Percentiles rank a stretch among this genome's conserved stretches.
These are phyloP conservation scores for Heteractis magnifica DNA, from an alignment of 92 coral and sea anemone species.

Conservation along the genomic window DNA sequence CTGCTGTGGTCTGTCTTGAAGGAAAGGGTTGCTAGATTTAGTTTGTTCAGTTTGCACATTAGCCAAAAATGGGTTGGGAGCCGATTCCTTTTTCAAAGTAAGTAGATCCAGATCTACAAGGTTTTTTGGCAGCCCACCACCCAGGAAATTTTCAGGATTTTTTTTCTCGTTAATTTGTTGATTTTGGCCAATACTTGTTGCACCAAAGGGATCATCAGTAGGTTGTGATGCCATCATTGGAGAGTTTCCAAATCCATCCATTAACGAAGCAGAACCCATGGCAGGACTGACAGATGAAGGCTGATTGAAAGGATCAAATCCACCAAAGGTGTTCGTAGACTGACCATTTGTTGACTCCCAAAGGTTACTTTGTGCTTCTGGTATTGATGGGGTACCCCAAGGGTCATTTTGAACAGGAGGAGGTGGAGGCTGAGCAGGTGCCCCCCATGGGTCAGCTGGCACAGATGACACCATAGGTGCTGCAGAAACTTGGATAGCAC, in stretches of 20 bases:
- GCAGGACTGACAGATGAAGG: slow-evolving; percentile 41
- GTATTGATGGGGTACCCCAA: slow-evolving; percentile 69
- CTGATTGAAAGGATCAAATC: slow-evolving; percentile 60
- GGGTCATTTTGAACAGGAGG: slow-evolving; percentile 64
- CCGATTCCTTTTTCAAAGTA: slow-evolving; percentile 63
- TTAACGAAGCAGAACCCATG: slow-evolving; percentile 22
- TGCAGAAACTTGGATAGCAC: slow-evolving; percentile 33
- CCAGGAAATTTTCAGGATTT: slow-evolving; percentile 55
- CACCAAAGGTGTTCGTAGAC: slow-evolving; percentile 16
- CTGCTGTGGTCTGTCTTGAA: slow-evolving; percentile 89
- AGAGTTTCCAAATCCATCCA: slow-evolving; percentile 11
- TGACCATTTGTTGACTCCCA: slow-evolving; percentile 71
- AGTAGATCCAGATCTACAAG: slow-evolving; percentile 85
- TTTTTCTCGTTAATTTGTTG: slow-evolving; percentile 35
- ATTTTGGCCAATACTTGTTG: slow-evolving; percentile 30
- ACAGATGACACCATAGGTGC: slow-evolving; percentile 47
- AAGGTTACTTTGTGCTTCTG: slow-evolving; percentile 56
- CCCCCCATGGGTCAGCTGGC: slow-evolving; percentile 63
- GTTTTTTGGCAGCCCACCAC: slow-evolving; percentile 64
- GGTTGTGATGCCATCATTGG: slow-evolving; percentile 17
- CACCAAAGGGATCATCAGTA: slow-evolving; percentile 42
- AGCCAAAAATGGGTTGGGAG: slow-evolving; percentile 80
- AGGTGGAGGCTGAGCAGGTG: slow-evolving; percentile 48
- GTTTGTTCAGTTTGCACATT: slow-evolving; percentile 61
- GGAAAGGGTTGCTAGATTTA: slow-evolving; percentile 87